phyloP scores from a whole-genome alignment of 2,113 vertebrate genomes.

The Procavia capensis region DNA sequence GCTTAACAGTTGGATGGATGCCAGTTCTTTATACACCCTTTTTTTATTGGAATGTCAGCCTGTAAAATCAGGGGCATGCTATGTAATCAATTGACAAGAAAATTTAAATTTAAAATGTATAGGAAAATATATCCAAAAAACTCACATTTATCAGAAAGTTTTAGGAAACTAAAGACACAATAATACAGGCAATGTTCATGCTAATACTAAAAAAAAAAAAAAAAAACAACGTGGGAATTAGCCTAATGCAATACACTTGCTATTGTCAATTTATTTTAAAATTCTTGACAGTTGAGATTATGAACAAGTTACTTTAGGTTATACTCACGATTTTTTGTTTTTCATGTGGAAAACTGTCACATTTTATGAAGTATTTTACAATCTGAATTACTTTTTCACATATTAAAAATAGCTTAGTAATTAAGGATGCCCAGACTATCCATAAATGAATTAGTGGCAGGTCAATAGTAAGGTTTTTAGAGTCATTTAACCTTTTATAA shows the following conservation, averaged over 20 bases:
- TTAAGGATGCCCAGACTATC: not conserved
- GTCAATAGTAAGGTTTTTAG: not conserved
- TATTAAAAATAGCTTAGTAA: constrained; percentile 29
- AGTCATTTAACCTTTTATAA: not conserved
- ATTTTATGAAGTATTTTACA: not conserved
- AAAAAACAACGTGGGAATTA: rapidly evolving
- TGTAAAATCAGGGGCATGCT: not conserved
- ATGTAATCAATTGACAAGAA: rapidly evolving
- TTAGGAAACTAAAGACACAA: not conserved
- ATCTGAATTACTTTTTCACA: not conserved
- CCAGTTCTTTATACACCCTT: not conserved
- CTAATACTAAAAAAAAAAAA: not conserved
- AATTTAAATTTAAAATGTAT: not conserved
- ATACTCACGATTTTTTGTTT: not conserved
- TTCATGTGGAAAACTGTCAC: not conserved
- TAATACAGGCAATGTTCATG: not conserved
- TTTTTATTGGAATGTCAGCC: not conserved
- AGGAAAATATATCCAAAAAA: not conserved
- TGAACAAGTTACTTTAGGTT: not conserved
- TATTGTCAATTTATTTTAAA: not conserved
- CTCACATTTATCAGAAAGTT: not conserved
- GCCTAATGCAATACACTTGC: not conserved
- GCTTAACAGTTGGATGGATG: not conserved
- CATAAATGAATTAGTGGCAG: not conserved
- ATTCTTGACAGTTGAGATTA: not conserved